Evolutionary conservation across 2,888 invertebrate genomes (phyloP).

Genomic region (Shargacucullia verbasci): DNA sequence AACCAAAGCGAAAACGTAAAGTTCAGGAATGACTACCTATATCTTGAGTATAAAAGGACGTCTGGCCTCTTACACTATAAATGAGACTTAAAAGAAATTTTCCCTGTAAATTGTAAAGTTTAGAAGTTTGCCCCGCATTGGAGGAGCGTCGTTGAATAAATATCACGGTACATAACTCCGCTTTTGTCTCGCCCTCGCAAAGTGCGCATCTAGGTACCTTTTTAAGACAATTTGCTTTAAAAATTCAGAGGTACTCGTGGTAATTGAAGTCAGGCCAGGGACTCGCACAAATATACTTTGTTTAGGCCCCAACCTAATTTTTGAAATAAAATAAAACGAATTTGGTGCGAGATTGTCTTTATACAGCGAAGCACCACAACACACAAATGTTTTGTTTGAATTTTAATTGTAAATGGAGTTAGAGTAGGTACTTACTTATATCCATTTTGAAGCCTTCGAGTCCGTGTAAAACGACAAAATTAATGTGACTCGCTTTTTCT

Average conservation of each 20-base stretch:
- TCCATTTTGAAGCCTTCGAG: slow-evolving; percentile 19
- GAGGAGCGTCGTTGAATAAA: slow-evolving; percentile 61
- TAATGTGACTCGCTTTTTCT: too few relatives aligned
- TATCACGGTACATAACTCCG: slow-evolving; percentile 63
- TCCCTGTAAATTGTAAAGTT: slow-evolving; percentile 54
- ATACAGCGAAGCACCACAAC: background rate
- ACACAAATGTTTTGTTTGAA: slow-evolving; percentile 25
- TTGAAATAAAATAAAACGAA: slow-evolving; percentile 25
- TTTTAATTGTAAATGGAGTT: slow-evolving; percentile 43
- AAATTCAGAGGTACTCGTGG: slow-evolving; percentile 51
- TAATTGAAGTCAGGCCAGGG: slow-evolving; percentile 51
- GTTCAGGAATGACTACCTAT: slow-evolving; percentile 33
- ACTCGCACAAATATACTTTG: slow-evolving; percentile 40
- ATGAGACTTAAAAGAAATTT: slow-evolving; percentile 48
- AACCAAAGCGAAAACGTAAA: slow-evolving; percentile 41
- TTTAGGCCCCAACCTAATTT: slow-evolving; percentile 46
- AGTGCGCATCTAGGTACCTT: slow-evolving; percentile 47
- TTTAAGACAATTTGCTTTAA: slow-evolving; percentile 55
- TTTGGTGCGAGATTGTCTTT: slow-evolving; percentile 21
- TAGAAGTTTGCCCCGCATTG: slow-evolving; percentile 40
- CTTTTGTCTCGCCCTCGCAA: slow-evolving; percentile 54
- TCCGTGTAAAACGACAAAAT: too few relatives aligned
- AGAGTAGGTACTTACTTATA: slow-evolving; percentile 21
- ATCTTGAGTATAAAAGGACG: slow-evolving; percentile 30
- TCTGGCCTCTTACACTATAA: slow-evolving; percentile 45